Conservation (phyloP, 2,113 vertebrate species). For the Dunckerocampus dactyliophorus region DNA sequence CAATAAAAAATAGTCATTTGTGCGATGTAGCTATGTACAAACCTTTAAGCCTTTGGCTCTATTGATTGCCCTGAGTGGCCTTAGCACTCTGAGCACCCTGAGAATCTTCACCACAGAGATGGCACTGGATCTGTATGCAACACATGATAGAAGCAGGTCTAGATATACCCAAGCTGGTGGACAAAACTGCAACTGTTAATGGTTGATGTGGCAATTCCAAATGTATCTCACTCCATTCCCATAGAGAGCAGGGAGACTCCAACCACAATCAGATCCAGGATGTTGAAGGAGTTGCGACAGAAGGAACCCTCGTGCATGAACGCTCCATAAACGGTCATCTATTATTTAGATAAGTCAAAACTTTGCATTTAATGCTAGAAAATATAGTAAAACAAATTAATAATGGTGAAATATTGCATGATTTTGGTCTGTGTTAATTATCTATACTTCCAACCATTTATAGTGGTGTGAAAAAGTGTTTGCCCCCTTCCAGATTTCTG, state of each 20-base stretch:
- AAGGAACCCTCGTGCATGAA: conserved; percentile 96
- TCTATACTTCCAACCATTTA: neutral
- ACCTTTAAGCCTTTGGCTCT: conserved; percentile 97
- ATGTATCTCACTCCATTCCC: conserved; percentile 85
- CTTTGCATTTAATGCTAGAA: neutral
- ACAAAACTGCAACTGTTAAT: neutral
- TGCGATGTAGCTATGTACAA: neutral
- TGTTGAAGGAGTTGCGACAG: conserved; percentile 97
- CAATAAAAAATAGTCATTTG: neutral
- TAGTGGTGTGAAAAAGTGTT: no score
- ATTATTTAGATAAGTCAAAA: conserved; percentile 26
- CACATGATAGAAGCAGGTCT: conserved; percentile 9
- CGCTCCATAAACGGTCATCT: conserved; percentile 96
- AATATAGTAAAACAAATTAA: neutral
- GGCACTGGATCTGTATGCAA: conserved; percentile 81
- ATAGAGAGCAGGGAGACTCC: conserved; percentile 92
- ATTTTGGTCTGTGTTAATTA: neutral
- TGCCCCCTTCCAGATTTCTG: no score
- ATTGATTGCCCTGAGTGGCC: conserved; percentile 95
- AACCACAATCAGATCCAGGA: conserved; percentile 94
- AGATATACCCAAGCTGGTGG: neutral
- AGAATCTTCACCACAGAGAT: conserved; percentile 99
- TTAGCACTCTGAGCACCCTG: conserved; percentile 90
- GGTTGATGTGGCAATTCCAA: neutral
- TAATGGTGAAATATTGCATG: no score